Evolutionary conservation across 2,797 vertebrate species (phyloP), one percentile per base, ranked within the genome.

Genomic region (Onychomys leucogaster): DNA sequence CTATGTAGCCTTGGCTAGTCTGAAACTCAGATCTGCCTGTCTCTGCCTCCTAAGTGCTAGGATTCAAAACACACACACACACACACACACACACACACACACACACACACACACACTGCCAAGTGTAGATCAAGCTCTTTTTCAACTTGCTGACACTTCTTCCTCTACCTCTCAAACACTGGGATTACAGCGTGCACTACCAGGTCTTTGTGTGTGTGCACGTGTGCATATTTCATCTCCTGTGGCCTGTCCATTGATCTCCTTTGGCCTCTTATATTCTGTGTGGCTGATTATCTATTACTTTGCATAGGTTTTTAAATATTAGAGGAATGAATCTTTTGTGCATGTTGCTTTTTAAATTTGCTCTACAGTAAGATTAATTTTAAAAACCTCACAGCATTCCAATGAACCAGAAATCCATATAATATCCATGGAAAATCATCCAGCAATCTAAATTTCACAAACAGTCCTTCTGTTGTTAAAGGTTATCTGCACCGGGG

Each of bases 401-500:
- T 90, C 77, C 69, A 85, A 55, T 92, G 75, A 95, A 94, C 46
- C 6, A 57, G 55, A 13, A 91, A 85, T 92, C 27, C 90, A 78
- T 34, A 78, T 1, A 77, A 19, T 61, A 93, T 90, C 59, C 32
- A 87, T 71, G 78, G 73, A 94, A 86, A 95, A n/a, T 46, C 21
- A 12, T 87, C 21, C 67, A 95, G 41, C 32, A 80, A 46, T 80
- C 88, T 73, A 0, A 32, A 95, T 76, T 81, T 96, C 65, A 92
- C 52, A 94, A 92, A 92, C 63, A 83, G 7, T 89, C 41, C 23
- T 95, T 95, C 71, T 91, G 41, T 67, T 61, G 71, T 94, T 94
- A 67, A 90, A 81, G 43, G 27, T 21, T 73, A 52, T 93, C 49
- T 57, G 19, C 19, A 63, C 27, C 32, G 7, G 29, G 46, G 25